Evolutionary conservation across 1,140 invertebrate species (phyloP), one percentile per base, ranked within the genome.

Genomic region (Euglossa dilemma): DNA sequence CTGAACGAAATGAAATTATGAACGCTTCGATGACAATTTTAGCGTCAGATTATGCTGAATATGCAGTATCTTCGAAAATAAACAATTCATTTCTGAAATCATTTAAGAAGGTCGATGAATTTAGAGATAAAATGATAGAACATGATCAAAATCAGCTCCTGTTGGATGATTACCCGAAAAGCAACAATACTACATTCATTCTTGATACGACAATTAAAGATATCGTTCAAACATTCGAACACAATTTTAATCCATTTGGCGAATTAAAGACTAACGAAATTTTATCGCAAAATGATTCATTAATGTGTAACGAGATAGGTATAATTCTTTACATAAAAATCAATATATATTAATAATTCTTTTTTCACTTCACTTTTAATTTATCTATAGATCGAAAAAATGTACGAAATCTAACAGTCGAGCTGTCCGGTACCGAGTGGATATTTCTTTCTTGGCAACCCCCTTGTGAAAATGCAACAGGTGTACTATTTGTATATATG

Each of bases 391-490:
- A 87, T 36, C 50, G 45, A 45, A 72, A 11, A 1, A 70, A 77
- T 11, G 75, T 87, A 67, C 3, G 23, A 8, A 25, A 79, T 43
- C 67, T 88, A 47, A 74, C 18, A 14, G 23, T 64, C 16, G 14
- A 54, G 12, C 7, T 4, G 6, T 59, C 43, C 12, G 23, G 54
- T 57, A 74, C 74, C 0, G 74, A 88, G 63, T 87, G 81, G 73
- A 78, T 88, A 73, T 28, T 20, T 73, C 52, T 91, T 11, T 86
- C 87, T 5, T 91, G 90, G 90, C 50, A 57, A 50, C 36, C 63
- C 2, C 80, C 76, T 2, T 84, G 83, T 20, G 7, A 57, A 11
- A 71, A 79, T 75, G 25, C 14, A 52, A 67, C 61, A 2, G 23
- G 63, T 28, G 59, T 61, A 43, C 2, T 28, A n/a, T 7, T 82